Base-by-base conservation (phyloP, 2,888 invertebrate species). In the Lissonota sp. region DNA sequence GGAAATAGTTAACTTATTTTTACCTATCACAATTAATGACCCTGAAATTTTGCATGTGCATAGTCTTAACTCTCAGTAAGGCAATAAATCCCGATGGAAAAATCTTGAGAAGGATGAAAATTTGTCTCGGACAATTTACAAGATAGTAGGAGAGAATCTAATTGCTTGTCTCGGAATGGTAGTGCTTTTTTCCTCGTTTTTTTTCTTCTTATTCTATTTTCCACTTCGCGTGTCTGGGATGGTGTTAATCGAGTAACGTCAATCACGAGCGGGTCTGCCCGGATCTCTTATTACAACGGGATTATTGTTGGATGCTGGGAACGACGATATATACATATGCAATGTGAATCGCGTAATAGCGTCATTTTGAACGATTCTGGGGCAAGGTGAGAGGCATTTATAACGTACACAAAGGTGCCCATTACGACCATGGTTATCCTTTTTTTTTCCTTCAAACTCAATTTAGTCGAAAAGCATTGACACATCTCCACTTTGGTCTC, bases 211-310 rank as follows among this genome's bases (percentile, higher is more conserved):
- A 55, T 75, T 46, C 44, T 40, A 40, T 57, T 66, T 55, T 66
- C 55, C 49, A 37, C 44, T 8, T n/a, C 53, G 6, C 57, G 44
- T 1, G 72, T 72, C 71, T 58, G 75, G 75, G 37, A 58, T 42
- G 16, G 63, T 39, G 60, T 75, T 72, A 75, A 82, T 82, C 74
- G 82, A 75, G 40, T 75, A 67, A 75, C 71, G 75, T 73, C 66
- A 72, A 79, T 82, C 74, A 82, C 67, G 71, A 46, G 37, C 70
- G 57, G 46, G 71, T 72, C 53, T 63, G 75, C 53, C 67, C 71
- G 49, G 60, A 71, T 79, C 60, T 75, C 82, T 75, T 75, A 82
- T 79, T 75, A 82, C 82, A 82, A 82, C 71, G 82, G 75, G 82
- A 79, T 77, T 75, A 82, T 82, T 82, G 79, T 82, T 79, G 79